Conservation (phyloP, 2,888 invertebrate genomes). For the Pheosia gnoma region DNA sequence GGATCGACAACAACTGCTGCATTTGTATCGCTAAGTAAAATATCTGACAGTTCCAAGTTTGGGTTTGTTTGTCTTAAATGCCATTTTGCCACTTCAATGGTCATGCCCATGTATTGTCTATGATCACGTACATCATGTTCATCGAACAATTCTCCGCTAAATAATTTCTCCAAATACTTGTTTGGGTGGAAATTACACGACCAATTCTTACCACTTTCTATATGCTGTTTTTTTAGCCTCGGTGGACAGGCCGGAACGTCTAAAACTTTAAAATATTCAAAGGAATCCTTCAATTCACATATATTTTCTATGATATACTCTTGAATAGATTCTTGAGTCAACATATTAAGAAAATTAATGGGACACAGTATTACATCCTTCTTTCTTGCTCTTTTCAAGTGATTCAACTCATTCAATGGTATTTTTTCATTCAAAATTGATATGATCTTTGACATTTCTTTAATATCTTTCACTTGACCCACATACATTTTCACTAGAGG, state of each 20-base stretch:
- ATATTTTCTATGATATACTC: constrained; percentile 65
- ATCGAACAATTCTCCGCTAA: constrained; percentile 85
- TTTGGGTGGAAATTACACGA: constrained; percentile 94
- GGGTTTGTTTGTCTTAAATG: constrained; percentile 31
- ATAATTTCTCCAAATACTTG: constrained; percentile 87
- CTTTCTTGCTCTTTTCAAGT: constrained; percentile 89
- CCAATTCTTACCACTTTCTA: constrained; percentile 86
- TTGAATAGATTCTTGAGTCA: constrained; percentile 66
- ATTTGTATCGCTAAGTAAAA: constrained; percentile 44
- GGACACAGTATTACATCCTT: constrained; percentile 84
- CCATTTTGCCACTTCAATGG: constrained; percentile 80
- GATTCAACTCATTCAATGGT: constrained; percentile 85
- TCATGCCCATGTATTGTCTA: constrained; percentile 83
- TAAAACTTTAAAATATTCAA: constrained; percentile 80
- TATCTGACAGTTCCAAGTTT: constrained; percentile 25
- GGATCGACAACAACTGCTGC: constrained; percentile 90
- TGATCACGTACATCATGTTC: constrained; percentile 80
- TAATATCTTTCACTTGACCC: constrained; percentile 84
- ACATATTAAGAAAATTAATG: constrained; percentile 44
- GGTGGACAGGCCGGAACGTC: constrained; percentile 86
- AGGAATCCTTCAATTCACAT: constrained; percentile 73
- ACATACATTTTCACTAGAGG: constrained; percentile 84
- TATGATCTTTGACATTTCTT: constrained; percentile 86
- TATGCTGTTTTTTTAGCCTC: constrained; percentile 87
- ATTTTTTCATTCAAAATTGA: constrained; percentile 81